Percentiles rank a stretch among this genome's conserved stretches.
Evolutionary conservation across 92 coral and sea anemone genomes (phyloP).

Genomic region (Palythoa grandis): DNA sequence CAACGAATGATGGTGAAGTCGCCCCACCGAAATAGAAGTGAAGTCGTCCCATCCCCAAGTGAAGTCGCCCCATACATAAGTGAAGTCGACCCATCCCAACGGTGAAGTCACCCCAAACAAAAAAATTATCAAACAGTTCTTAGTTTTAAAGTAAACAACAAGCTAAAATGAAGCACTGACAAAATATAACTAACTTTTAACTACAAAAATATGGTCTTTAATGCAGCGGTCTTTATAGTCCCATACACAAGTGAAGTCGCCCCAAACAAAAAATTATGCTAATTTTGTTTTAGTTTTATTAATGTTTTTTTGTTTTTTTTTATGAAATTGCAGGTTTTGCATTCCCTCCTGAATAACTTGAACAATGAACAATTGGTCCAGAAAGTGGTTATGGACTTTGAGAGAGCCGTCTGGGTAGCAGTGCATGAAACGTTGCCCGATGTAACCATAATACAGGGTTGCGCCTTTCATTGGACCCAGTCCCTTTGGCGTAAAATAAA

Average conservation of each 20-base stretch:
- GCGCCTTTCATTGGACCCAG: conserved; percentile 25
- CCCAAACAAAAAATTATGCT: not conserved
- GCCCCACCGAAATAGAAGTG: not conserved
- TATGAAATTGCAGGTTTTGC: conserved; percentile 3
- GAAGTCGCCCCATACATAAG: too few species aligned
- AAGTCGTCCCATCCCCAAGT: not conserved
- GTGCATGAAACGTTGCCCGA: not conserved
- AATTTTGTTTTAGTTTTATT: not conserved
- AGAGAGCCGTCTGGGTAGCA: conserved; percentile 13
- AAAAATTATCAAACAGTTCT: not conserved
- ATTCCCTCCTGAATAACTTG: not conserved
- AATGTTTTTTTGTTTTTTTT: not conserved
- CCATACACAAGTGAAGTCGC: too few species aligned
- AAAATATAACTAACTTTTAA: not conserved
- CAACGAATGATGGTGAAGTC: too few species aligned
- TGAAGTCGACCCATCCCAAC: too few species aligned
- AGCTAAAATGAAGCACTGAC: not conserved
- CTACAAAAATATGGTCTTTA: not conserved
- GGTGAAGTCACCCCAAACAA: not conserved
- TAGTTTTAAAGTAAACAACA: not conserved
- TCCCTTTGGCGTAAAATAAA: conserved; percentile 41
- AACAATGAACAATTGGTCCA: not conserved
- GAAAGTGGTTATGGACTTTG: conserved; percentile 20
- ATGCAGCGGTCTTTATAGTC: too few species aligned
- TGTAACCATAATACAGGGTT: conserved; percentile 13